Evolutionary conservation across 2,888 invertebrate species (phyloP), one percentile per base, ranked within the genome.

Genomic region (Steinernema scapterisci): DNA sequence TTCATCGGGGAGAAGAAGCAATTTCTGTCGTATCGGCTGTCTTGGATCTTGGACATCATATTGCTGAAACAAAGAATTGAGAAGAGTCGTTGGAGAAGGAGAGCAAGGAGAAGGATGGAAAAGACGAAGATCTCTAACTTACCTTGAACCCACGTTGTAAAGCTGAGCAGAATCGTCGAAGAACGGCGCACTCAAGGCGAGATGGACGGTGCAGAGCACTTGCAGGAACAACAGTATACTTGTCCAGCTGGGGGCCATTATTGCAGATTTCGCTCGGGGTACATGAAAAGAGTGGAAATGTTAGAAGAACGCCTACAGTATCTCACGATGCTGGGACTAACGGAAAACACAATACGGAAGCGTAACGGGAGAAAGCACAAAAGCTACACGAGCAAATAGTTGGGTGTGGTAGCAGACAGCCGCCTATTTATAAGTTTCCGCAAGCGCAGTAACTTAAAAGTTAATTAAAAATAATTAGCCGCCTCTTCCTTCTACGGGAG

Each of bases 401-500:
- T 27, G 31, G 27, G 16, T 63, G 31, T 63, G 63, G 63, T 3
- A 25, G 19, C n/a, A 48, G 31, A 27, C 27, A 3, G 9, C 63
- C 7, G 1, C 13, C 27, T 63, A 63, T 63, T 63, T 63, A 63
- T 63, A 63, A 63, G 63, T 54, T 54, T 54, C 54, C 54, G 2
- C 19, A 54, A 54, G 25, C 63, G 63, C 27, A 27, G 63, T 31
- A 63, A 63, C 63, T 63, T 63, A 63, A 27, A 63, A 63, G 63
- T 63, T 63, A 63, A 63, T 63, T 63, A 63, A 63, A 63, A 63
- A 63, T 63, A 63, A 63, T 63, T 63, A 63, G 63, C 63, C 63
- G 31, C 27, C 63, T 63, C 63, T 31, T 63, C 63, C 25, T 63
- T 63, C 63, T 16, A 16, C 9, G 63, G 27, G 63, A 63, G 31